Conservation (phyloP, 2,797 vertebrate genomes). For the Tamandua tetradactyla region DNA sequence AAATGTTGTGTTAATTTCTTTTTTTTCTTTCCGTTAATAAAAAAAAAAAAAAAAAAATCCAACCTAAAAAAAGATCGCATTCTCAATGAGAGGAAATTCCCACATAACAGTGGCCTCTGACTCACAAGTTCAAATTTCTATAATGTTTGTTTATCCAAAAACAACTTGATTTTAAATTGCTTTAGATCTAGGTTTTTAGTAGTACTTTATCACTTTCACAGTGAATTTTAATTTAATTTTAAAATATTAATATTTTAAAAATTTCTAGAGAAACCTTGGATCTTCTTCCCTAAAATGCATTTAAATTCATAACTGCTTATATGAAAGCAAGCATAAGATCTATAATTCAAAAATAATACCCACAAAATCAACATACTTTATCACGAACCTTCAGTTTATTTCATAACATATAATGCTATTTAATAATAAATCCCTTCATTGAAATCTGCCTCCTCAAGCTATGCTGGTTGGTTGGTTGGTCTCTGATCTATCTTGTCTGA, state of each 20-base stretch:
- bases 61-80: background rate
- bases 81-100: background rate
- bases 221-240: background rate
- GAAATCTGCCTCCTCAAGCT: background rate
- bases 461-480: background rate
- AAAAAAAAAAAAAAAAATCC: no score
- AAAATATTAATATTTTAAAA: background rate
- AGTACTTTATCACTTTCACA: background rate
- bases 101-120: background rate
- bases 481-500: background rate
- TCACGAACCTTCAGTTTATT: background rate
- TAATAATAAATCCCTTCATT: background rate
- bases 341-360: background rate
- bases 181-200: background rate
- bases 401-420: background rate
- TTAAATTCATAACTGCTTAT: background rate
- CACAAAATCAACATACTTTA: background rate
- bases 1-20: no score
- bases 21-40: no score
- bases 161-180: background rate
- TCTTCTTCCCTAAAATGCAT: background rate
- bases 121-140: background rate
- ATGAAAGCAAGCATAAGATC: background rate
- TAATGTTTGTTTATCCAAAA: background rate
- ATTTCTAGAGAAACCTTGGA: background rate